Evolutionary conservation across 2,888 invertebrate genomes (phyloP).

Genomic region (Lithodes maja): DNA sequence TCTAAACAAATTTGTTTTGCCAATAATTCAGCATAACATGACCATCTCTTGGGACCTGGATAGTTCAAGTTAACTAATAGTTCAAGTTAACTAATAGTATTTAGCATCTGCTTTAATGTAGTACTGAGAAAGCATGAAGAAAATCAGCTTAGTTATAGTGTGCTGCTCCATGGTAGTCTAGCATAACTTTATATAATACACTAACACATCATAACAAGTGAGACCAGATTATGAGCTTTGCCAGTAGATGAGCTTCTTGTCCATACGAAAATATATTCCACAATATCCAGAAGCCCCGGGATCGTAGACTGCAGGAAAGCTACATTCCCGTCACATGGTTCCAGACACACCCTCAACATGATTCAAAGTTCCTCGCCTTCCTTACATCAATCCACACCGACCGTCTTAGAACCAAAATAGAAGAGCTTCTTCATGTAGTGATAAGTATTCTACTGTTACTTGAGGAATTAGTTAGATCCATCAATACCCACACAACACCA

Average conservation of each 20-base stretch:
- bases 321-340: neutral
- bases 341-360: neutral
- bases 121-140: neutral
- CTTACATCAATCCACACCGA: neutral
- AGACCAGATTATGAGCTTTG: neutral
- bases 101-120: neutral
- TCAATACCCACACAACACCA: neutral
- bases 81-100: neutral
- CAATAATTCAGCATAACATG: neutral
- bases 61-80: slow-evolving; percentile 1
- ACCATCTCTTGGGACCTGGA: neutral
- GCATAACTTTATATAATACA: neutral
- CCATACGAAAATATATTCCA: neutral
- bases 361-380: neutral
- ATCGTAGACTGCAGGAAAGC: neutral
- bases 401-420: neutral
- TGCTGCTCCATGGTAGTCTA: neutral
- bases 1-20: too few relatives aligned
- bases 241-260: neutral
- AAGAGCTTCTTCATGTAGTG: neutral
- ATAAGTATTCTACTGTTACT: neutral
- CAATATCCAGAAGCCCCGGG: neutral
- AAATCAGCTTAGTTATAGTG: neutral
- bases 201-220: neutral
- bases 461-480: neutral